Evolutionary conservation across 2,113 vertebrate genomes (phyloP), one percentile per base, ranked within the genome.

Genomic region (Vulpes ferrilata): DNA sequence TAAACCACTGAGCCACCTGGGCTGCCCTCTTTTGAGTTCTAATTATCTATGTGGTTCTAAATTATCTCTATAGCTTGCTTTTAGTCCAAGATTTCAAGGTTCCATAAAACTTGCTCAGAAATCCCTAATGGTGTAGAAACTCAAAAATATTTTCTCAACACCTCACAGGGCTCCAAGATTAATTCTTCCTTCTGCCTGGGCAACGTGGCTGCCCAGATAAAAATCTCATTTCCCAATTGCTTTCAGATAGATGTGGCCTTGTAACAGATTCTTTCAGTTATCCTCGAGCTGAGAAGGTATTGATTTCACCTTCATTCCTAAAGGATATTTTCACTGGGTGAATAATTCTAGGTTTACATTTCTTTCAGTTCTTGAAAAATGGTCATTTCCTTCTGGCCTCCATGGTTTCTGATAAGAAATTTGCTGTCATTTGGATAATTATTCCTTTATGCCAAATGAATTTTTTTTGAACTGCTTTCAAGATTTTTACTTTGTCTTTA

Each of bases 311-410:
- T 69, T 76, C 53, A 60, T 64, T 83, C 16, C 84, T 71, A 60
- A 84, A 71, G n/a, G 60, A 69, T 78, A 30, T 48, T 94, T 48
- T 71, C 25, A 62, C 30, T 62, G 17, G 62, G 53, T 62, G 62
- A 83, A 78, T 17, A 71, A 84, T 76, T 88, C 53, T 78, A 43
- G 51, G 13, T 78, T 92, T 48, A 59, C 51, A n/a, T 78, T 81
- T 67, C 43, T 94, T 92, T 88, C 38, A 69, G 12, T 95, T 95
- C 43, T 95, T 83, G 27, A 95, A 69, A 96, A 62, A 78, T 88
- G 10, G 43, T 62, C 6, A 32, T 65, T 95, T 94, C 51, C 32
- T 83, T 88, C 38, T 30, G 5, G 38, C 32, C 16, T 65, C 19
- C 4, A 2, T 76, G 65, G 38, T 86, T 94, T 91, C 65, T 87